These are phyloP conservation scores for Toxotes jaculatrix DNA, from an alignment of 2,113 vertebrate genomes.

Conservation along the genomic window DNA sequence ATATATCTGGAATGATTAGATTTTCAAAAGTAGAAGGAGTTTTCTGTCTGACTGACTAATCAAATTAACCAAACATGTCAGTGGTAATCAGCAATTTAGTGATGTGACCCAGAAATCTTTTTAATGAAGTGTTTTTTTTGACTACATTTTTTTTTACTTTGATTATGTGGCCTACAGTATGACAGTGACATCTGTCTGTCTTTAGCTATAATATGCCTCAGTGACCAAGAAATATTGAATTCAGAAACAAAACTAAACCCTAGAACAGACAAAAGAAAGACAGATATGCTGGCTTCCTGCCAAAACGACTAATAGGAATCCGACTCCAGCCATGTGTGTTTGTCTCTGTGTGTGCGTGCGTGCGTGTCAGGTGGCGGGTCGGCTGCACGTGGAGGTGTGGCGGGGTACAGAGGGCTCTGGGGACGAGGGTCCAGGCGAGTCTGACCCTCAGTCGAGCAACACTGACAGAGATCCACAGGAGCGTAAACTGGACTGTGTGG, in stretches of 20 bases:
- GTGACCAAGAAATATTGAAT: background rate
- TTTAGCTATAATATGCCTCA: background rate
- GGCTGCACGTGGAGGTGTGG: conserved; percentile 92
- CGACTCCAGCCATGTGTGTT: background rate
- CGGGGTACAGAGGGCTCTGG: conserved; percentile 87
- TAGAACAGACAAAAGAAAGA: too few species aligned
- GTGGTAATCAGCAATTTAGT: too few species aligned
- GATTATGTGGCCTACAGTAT: too few species aligned
- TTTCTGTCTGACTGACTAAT: too few species aligned
- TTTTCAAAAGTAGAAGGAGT: too few species aligned
- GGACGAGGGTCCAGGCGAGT: conserved; percentile 73
- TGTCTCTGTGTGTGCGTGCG: conserved; percentile 19
- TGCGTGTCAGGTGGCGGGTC: conserved; percentile 89
- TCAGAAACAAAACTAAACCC: too few species aligned
- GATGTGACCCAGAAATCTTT: too few species aligned
- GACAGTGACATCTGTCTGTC: background rate
- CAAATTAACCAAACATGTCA: too few species aligned
- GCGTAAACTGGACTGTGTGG: conserved; percentile 91
- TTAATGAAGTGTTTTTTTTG: too few species aligned
- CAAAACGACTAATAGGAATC: background rate
- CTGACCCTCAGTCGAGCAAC: conserved; percentile 56
- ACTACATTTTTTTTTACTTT: too few species aligned
- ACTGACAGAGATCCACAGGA: conserved; percentile 86
- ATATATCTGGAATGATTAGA: too few species aligned
- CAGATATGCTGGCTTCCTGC: background rate